Evolutionary conservation across 2,797 vertebrate genomes (phyloP), one percentile per base, ranked within the genome.

Genomic region (Pogoniulus pusillus): DNA sequence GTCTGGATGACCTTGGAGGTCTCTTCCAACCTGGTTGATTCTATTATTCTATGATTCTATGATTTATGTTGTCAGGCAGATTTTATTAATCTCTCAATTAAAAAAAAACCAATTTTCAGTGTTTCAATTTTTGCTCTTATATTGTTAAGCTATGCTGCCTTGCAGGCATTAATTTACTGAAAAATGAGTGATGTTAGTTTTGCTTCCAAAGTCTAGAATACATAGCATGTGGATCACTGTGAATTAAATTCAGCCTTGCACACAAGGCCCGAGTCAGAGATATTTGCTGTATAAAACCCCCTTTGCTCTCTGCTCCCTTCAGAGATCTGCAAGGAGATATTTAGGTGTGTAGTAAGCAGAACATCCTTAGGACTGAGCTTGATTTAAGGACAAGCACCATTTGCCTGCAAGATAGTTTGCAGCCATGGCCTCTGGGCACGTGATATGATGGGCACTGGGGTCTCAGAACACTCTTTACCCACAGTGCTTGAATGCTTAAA

Each of bases 321-420:
- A 3, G 66, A 29, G 5, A 64, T 34, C 49, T 0, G 0, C 2
- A 20, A 63, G 49, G 47, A 1, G 1, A 17, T 2, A 1, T 29
- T 77, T 20, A n/a, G 43, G 34, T 0, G 1, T n/a, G 5, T 1
- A 8, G 4, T 26, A 22, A 60, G 27, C 6, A 7, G 0, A 6
- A 39, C 1, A 5, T 7, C 22, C 7, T n/a, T 4, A 19, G 32
- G 30, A 27, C 29, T 24, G 41, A 41, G n/a, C 10, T 8, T 64
- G 60, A 24, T 16, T 11, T 18, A 23, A 45, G 43, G 12, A 45
- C n/a, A 12, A 34, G 58, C 43, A n/a, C 12, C 5, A 19, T 27
- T n/a, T 26, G 37, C 23, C 16, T 26, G 4, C 17, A 12, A 4
- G 37, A 29, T 7, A 34, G 20, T 45, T 27, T 41, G 39, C 0